Evolutionary conservation across 2,888 invertebrate genomes (phyloP), one percentile per base, ranked within the genome.

Genomic region (Tetropium fuscum): DNA sequence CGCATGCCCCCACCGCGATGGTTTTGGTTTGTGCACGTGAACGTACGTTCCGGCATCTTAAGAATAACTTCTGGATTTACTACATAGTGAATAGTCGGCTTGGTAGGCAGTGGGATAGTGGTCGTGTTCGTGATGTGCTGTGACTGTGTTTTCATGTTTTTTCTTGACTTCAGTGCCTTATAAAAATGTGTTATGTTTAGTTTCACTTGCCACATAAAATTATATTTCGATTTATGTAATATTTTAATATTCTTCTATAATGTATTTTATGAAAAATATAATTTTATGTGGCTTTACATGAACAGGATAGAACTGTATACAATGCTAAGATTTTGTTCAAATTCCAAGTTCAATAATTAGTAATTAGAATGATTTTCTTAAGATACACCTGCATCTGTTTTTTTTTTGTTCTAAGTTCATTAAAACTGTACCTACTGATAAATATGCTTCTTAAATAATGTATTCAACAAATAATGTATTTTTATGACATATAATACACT

Each of bases 251-350:
- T 45, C 25, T 8, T 43, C n/a, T n/a, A n/a, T 45, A 15, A 51
- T 19, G 10, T 41, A 11, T 6, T 22, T 11, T 3, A 49, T 20
- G 40, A 34, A 15, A 32, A 49, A 53, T 40, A 34, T 58, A 65
- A 72, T 76, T 63, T 70, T 71, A 68, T 63, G 71, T 69, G 76
- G 76, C 71, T 47, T 44, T 65, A 54, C 25, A 69, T 68, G 57
- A 70, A 76, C 76, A 60, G 69, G 59, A 38, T 68, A 68, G 73
- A 74, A 59, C 63, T 63, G 60, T 22, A 43, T 22, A 20, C 56
- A 25, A 40, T 45, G 36, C 18, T 43, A 63, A 63, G 53, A 49
- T 62, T 63, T 58, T 66, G 63, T 63, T 66, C 60, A 68, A 66
- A 68, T 71, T 68, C 73, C 72, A 73, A 69, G 74, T 64, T 27